Conservation (phyloP, 2,797 vertebrate species). For the Morelia viridis region DNA sequence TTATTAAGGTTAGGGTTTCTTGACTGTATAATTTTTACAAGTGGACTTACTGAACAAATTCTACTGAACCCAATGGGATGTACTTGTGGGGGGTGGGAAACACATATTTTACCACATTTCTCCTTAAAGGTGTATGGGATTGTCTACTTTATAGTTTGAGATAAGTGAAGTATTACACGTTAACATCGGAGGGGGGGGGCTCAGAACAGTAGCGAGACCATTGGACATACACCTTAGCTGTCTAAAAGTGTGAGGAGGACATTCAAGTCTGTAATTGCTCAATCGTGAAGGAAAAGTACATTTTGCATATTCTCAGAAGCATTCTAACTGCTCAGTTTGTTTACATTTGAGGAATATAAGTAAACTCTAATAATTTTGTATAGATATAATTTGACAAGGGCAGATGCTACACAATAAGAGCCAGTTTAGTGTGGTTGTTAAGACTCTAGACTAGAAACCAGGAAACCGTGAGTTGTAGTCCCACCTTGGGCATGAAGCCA, state of each 20-base stretch:
- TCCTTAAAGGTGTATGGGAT: not conserved
- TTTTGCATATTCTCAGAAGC: not conserved
- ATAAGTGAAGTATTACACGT: not conserved
- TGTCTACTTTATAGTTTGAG: not conserved
- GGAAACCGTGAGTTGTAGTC: not conserved
- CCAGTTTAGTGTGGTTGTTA: not conserved
- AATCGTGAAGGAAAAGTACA: not conserved
- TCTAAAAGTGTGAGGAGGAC: not conserved
- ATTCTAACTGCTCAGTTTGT: not conserved
- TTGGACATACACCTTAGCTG: not conserved
- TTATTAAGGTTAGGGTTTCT: not conserved
- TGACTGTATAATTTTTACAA: not conserved
- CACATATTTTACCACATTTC: not conserved
- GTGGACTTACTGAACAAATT: not conserved
- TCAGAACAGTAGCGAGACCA: not conserved
- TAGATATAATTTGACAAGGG: not conserved
- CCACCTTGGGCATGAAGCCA: not conserved
- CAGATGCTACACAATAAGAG: not conserved
- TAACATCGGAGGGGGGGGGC: not conserved
- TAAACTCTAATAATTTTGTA: not conserved
- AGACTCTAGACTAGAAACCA: not conserved
- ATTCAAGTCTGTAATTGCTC: not conserved
- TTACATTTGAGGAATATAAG: not conserved
- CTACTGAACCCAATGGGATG: not conserved
- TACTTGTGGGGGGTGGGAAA: not conserved